Conservation (phyloP, 2,113 vertebrate genomes). For the Zosterops pallidus region DNA sequence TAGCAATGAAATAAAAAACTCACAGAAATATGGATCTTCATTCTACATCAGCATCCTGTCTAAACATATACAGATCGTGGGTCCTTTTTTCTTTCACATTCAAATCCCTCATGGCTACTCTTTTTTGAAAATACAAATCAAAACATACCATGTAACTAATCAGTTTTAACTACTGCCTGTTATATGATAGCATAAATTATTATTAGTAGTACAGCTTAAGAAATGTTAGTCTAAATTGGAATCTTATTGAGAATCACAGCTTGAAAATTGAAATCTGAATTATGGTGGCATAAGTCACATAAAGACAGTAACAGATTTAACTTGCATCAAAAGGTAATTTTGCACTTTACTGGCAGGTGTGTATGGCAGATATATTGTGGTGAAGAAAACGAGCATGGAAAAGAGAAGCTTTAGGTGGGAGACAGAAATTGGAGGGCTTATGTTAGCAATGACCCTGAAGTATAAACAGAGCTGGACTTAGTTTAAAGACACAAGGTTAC, state of each 20-base stretch:
- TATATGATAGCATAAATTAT: not conserved
- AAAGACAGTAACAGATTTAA: not conserved
- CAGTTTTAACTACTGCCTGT: not conserved
- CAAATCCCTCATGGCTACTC: rapidly evolving
- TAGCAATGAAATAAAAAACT: not conserved
- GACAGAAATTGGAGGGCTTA: not conserved
- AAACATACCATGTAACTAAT: not conserved
- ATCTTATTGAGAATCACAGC: not conserved
- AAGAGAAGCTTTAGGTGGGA: not conserved
- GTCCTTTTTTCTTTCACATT: not conserved
- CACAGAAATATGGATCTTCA: not conserved
- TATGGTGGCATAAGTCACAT: not conserved
- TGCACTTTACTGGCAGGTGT: not conserved
- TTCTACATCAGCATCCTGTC: not conserved
- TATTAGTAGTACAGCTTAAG: not conserved
- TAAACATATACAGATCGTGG: not conserved
- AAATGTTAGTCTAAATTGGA: not conserved
- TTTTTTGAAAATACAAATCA: not conserved
- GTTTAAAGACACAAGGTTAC: not conserved
- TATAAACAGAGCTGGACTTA: not conserved
- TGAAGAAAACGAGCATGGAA: not conserved
- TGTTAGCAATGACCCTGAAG: not conserved
- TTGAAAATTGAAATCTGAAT: not conserved
- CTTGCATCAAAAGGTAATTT: not conserved
- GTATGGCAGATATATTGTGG: not conserved